Conservation (phyloP, 2,888 invertebrate genomes). For the Cheilosia impressa region DNA sequence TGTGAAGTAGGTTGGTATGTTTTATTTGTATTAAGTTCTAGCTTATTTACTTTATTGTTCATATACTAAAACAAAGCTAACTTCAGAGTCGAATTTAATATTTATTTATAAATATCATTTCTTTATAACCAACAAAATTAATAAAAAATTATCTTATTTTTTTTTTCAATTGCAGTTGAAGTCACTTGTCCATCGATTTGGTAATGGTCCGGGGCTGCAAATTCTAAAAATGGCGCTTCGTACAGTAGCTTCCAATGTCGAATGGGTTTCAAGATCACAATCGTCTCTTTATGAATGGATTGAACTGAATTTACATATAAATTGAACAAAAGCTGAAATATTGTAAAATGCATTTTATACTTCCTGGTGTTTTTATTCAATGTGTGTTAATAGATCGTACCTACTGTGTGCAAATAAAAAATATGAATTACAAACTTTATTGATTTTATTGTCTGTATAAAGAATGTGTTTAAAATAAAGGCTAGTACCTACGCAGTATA, state of each 20-base stretch:
- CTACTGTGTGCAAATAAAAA: conserved; percentile 1
- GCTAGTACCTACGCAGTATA: too few species aligned
- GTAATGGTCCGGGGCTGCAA: conserved; percentile 83
- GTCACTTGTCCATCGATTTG: conserved; percentile 83
- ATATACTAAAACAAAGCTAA: too few species aligned
- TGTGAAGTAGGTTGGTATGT: too few species aligned
- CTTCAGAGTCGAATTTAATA: too few species aligned
- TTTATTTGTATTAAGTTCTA: too few species aligned
- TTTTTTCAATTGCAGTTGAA: conserved; percentile 79
- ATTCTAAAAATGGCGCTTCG: conserved; percentile 83
- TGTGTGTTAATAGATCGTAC: not conserved
- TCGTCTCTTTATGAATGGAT: conserved; percentile 83
- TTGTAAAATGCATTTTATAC: not conserved
- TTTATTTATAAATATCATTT: too few species aligned
- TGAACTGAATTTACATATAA: conserved; percentile 81
- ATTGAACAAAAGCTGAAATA: conserved; percentile 2
- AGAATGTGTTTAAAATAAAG: too few species aligned
- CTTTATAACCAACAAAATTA: too few species aligned
- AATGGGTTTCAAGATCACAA: conserved; percentile 83
- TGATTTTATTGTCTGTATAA: too few species aligned
- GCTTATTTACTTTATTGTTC: too few species aligned
- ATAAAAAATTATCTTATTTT: not conserved
- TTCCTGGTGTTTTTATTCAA: not conserved
- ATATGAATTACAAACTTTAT: not conserved
- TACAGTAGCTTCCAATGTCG: conserved; percentile 83